These are phyloP conservation scores for Priocnemis perturbator DNA, from an alignment of 2,888 invertebrate species.

Conservation along the genomic window DNA sequence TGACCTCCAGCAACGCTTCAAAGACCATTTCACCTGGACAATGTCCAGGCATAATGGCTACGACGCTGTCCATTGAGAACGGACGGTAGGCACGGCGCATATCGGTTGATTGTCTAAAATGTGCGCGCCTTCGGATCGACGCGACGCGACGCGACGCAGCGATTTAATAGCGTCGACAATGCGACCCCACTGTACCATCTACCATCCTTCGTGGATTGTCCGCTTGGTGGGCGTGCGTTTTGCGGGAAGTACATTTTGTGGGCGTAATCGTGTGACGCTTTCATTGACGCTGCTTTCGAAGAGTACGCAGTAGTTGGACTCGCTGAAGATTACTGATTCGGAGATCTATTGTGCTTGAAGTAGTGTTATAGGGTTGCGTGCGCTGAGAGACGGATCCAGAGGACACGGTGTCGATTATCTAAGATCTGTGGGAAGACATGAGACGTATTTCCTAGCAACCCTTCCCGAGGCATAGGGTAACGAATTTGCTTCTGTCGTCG, in stretches of 20 bases:
- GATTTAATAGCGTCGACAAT: slow-evolving; percentile 51
- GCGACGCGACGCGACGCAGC: slow-evolving; percentile 18
- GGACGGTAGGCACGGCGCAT: slow-evolving; percentile 17
- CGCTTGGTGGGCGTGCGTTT: not conserved
- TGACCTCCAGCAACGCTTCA: slow-evolving; percentile 63
- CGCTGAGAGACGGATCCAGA: too few relatives aligned
- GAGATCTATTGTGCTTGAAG: too few relatives aligned
- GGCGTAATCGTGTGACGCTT: not conserved
- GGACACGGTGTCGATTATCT: too few relatives aligned
- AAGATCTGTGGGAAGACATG: too few relatives aligned
- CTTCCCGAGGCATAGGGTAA: too few relatives aligned
- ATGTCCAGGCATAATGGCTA: slow-evolving; percentile 61
- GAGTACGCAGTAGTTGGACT: too few relatives aligned
- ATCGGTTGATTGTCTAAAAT: slow-evolving; percentile 47
- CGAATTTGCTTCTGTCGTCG: too few relatives aligned
- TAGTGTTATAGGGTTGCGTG: too few relatives aligned
- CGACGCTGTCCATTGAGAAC: slow-evolving; percentile 45
- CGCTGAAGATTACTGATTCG: too few relatives aligned
- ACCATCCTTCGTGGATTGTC: not conserved
- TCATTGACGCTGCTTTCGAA: too few relatives aligned
- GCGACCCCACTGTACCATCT: not conserved
- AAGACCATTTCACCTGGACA: slow-evolving; percentile 60
- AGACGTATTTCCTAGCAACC: too few relatives aligned
- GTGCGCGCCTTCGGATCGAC: slow-evolving; percentile 32
- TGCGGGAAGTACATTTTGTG: not conserved